Conservation (phyloP, 2,113 vertebrate genomes). For the Marmota flaviventris region DNA sequence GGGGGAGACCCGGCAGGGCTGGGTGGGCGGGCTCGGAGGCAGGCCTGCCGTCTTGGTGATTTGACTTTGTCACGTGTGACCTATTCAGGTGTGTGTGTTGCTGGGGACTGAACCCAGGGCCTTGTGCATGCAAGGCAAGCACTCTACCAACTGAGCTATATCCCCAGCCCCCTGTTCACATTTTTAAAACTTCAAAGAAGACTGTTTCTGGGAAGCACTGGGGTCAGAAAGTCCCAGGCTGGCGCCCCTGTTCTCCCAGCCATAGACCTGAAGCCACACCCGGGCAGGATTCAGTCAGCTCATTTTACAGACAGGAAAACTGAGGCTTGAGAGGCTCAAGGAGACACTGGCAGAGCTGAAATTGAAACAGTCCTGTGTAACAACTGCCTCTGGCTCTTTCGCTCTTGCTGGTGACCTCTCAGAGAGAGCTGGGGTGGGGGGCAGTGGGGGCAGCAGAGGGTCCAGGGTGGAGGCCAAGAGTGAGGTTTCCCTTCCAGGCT, state of each 20-base stretch:
- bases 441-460: neutral
- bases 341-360: neutral
- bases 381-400: neutral
- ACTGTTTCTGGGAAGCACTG: conserved; percentile 59
- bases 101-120: too few relatives aligned
- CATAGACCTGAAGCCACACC: too few relatives aligned
- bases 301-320: conserved; percentile 8
- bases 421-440: neutral
- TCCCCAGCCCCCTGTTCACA: too few relatives aligned
- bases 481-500: neutral
- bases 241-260: neutral
- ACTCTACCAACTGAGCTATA: too few relatives aligned
- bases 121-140: too few relatives aligned
- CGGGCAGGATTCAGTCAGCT: neutral
- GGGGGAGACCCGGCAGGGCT: too few relatives aligned
- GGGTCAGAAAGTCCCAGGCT: conserved; percentile 60
- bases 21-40: too few relatives aligned
- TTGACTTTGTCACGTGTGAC: neutral
- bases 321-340: neutral
- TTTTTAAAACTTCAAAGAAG: neutral
- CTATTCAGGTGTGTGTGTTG: neutral
- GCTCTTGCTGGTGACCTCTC: neutral
- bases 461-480: neutral
- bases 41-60: neutral
- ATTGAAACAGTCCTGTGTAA: neutral